A percentile compares a stretch with the other conserved stretches of the same genome.
Conservation (phyloP, 2,888 invertebrate genomes). For the Rhingia rostrata region DNA sequence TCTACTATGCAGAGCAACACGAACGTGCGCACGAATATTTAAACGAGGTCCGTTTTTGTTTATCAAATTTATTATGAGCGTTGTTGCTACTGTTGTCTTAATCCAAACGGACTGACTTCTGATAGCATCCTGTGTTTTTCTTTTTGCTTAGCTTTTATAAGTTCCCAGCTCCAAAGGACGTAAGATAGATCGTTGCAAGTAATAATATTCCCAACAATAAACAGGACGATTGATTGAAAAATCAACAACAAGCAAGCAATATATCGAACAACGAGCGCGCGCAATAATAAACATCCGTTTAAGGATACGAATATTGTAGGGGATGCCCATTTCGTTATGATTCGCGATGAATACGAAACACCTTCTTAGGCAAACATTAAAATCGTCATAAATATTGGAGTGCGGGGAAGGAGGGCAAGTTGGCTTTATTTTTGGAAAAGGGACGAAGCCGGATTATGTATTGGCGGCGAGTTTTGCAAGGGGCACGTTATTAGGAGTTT, state of each 20-base stretch:
- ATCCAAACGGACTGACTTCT: background rate
- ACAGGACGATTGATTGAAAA: constrained; percentile 54
- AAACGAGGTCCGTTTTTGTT: constrained; percentile 51
- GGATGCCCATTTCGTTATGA: constrained; percentile 26
- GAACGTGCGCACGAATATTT: constrained; percentile 39
- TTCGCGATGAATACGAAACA: constrained; percentile 64
- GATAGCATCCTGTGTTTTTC: background rate
- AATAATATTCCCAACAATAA: constrained; percentile 52
- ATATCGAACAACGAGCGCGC: constrained; percentile 6
- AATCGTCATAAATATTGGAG: constrained; percentile 52
- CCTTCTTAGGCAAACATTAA: constrained; percentile 63
- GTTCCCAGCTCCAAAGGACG: background rate
- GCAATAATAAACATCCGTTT: constrained; percentile 54
- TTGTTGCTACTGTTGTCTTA: background rate
- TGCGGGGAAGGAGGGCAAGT: background rate
- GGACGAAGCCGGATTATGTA: constrained; percentile 29
- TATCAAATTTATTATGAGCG: constrained; percentile 36
- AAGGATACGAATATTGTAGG: background rate
- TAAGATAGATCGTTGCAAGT: constrained; percentile 1
- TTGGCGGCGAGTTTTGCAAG: constrained; percentile 39
- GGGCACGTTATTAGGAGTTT: constrained; percentile 54
- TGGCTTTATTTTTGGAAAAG: background rate
- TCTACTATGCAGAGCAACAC: constrained; percentile 23
- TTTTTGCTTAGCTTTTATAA: background rate
- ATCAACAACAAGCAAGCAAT: constrained; percentile 50